Percentiles rank a stretch among this genome's conserved stretches.
Evolutionary conservation across 2,797 vertebrate genomes (phyloP).

Genomic region (Menidia menidia): DNA sequence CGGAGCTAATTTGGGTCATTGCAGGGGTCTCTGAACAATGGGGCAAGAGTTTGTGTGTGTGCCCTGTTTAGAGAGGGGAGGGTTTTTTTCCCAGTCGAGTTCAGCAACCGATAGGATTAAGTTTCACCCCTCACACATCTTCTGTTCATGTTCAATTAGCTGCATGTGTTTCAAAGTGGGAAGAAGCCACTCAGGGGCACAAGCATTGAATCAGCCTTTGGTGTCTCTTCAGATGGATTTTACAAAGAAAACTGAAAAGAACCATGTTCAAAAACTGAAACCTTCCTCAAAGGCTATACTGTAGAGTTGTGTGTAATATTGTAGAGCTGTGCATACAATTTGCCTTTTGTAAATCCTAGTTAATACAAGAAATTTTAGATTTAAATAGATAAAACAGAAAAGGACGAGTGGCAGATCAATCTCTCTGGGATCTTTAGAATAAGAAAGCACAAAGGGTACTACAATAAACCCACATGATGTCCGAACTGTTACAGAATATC

Average conservation of each 20-base stretch:
- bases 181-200: conserved; percentile 66
- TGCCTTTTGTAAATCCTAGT: conserved; percentile 1
- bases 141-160: conserved; percentile 82
- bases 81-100: conserved; percentile 36
- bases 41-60: conserved; percentile 29
- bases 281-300: conserved; percentile 30
- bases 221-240: conserved; percentile 44
- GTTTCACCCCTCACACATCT: conserved; percentile 75
- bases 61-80: conserved; percentile 15
- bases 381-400: conserved; percentile 49
- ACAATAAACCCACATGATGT: conserved; percentile 29
- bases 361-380: conserved; percentile 62
- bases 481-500: conserved; percentile 21
- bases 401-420: conserved; percentile 57
- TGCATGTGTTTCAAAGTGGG: conserved; percentile 75
- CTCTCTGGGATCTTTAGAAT: conserved; percentile 46
- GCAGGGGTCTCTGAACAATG: conserved; percentile 63
- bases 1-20: conserved; percentile 71
- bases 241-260: conserved; percentile 18
- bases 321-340: conserved; percentile 9
- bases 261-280: conserved; percentile 36
- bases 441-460: background rate
- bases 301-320: conserved; percentile 6
- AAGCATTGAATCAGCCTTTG: conserved; percentile 60
- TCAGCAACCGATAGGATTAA: conserved; percentile 74